Conservation (phyloP, 2,113 vertebrate genomes). For the Agapornis roseicollis region DNA sequence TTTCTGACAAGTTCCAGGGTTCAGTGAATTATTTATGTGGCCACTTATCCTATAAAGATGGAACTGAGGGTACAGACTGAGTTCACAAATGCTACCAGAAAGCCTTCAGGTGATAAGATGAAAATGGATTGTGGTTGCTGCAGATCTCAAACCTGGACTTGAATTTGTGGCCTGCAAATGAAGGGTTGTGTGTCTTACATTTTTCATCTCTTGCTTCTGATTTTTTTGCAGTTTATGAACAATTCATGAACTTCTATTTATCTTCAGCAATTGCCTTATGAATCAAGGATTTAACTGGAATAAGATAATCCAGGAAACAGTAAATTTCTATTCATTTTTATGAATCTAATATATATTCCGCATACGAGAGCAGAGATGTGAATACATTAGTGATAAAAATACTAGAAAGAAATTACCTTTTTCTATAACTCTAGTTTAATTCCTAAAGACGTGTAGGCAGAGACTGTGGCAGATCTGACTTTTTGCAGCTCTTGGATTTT, state of each 20-base stretch:
- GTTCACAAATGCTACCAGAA: not conserved
- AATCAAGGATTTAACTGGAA: slow-evolving; percentile 51
- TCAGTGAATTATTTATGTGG: slow-evolving; percentile 26
- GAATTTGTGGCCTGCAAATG: not conserved
- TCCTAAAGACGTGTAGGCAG: not conserved
- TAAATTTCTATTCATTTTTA: slow-evolving; percentile 56
- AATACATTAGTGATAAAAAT: slow-evolving; percentile 49
- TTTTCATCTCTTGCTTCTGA: slow-evolving; percentile 24
- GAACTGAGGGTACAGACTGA: not conserved
- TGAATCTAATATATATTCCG: slow-evolving; percentile 30
- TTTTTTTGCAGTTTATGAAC: slow-evolving; percentile 51
- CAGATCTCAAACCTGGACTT: not conserved
- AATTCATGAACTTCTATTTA: slow-evolving; percentile 58
- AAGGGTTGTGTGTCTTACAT: not conserved
- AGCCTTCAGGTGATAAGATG: slow-evolving; percentile 31
- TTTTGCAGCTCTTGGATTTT: not conserved
- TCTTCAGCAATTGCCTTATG: slow-evolving; percentile 54
- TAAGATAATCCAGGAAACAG: slow-evolving; percentile 62
- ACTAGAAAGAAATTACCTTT: slow-evolving; percentile 30
- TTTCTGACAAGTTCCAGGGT: slow-evolving; percentile 11
- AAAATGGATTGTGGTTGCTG: not conserved
- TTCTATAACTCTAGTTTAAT: slow-evolving; percentile 2
- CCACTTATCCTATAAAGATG: not conserved
- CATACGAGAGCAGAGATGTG: slow-evolving; percentile 13
- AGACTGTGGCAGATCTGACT: not conserved